phyloP scores from a whole-genome alignment of 2,797 vertebrate genomes.

The Synaphobranchus kaupii region DNA sequence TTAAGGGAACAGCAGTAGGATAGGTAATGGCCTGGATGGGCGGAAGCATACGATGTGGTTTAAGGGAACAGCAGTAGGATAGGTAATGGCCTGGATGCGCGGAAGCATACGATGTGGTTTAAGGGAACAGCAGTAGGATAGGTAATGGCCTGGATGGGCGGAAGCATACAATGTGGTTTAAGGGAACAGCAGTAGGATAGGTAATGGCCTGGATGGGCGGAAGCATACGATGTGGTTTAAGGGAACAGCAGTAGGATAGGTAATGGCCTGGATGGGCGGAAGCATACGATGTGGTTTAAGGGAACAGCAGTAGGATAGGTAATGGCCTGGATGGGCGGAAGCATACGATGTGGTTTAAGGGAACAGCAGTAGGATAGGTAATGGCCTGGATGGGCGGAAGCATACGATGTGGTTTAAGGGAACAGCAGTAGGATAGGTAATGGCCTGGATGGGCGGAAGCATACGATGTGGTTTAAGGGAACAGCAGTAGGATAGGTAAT shows the following conservation, averaged over 20 bases:
- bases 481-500: slow-evolving; percentile 42
- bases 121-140: slow-evolving; percentile 51
- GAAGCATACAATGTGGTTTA: slow-evolving; percentile 44
- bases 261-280: background rate
- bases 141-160: slow-evolving; percentile 3
- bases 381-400: background rate
- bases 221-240: slow-evolving; percentile 44
- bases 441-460: background rate
- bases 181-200: slow-evolving; percentile 48
- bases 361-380: slow-evolving; percentile 47
- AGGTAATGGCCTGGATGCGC: slow-evolving; percentile 9
- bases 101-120: slow-evolving; percentile 39
- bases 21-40: slow-evolving; percentile 10
- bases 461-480: slow-evolving; percentile 51
- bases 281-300: slow-evolving; percentile 44
- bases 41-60: slow-evolving; percentile 33
- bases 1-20: slow-evolving; percentile 56
- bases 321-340: background rate
- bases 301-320: slow-evolving; percentile 49
- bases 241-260: slow-evolving; percentile 49
- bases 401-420: slow-evolving; percentile 48
- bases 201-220: background rate
- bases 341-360: slow-evolving; percentile 46
- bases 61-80: slow-evolving; percentile 53
- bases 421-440: slow-evolving; percentile 46